phyloP scores from a whole-genome alignment of 1,140 invertebrate species.

The Paralvinella palmiformis region DNA sequence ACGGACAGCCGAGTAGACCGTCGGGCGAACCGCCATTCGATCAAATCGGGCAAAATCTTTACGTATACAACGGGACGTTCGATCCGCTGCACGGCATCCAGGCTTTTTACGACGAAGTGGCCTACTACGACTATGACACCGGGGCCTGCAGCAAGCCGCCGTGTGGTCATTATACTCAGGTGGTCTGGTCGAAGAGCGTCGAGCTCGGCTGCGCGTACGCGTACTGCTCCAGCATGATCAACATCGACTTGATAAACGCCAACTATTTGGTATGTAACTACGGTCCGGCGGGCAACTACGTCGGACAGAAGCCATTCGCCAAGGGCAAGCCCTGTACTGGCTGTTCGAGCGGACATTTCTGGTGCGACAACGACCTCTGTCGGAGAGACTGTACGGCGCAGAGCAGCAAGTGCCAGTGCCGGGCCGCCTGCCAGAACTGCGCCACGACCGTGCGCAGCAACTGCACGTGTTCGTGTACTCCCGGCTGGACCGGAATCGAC shows the following conservation, averaged over 20 bases:
- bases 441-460: neutral
- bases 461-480: neutral
- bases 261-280: neutral
- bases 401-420: neutral
- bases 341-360: neutral
- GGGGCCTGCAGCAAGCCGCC: neutral
- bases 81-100: neutral
- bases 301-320: neutral
- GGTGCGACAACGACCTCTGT: neutral
- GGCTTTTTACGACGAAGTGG: neutral
- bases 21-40: neutral
- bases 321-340: neutral
- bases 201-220: neutral
- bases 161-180: constrained; percentile 1
- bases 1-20: neutral
- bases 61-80: neutral
- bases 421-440: neutral
- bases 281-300: neutral
- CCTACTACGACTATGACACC: neutral
- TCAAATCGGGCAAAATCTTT: neutral
- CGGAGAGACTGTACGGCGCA: neutral
- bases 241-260: neutral
- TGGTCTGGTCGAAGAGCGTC: neutral
- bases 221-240: neutral
- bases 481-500: neutral